Base-by-base conservation (phyloP, 2,113 vertebrate genomes). In the Anolis carolinensis region DNA sequence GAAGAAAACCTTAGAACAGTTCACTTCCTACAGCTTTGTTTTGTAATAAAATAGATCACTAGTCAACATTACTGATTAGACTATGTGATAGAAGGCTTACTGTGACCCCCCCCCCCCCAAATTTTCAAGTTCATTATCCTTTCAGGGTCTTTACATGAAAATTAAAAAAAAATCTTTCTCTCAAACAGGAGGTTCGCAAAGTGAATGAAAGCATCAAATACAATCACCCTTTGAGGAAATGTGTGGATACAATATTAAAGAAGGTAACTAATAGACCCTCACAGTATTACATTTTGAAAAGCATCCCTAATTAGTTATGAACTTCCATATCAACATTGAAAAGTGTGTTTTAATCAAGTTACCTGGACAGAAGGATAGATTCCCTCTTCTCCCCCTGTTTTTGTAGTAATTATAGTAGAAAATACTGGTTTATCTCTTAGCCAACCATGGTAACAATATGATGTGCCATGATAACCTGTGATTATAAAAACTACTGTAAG, bases 211-310 rank as follows among this genome's bases (percentile, higher is more conserved):
- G 96, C 72, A 97, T 99, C 88, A 97, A 97, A 86, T 97, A 97
- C 93, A 98, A 97, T 88, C 96, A 98, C 76, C 96, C 95, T 32
- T 89, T 98, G 85, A 97, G 98, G 92, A 98, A 97, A 92, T 98
- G 96, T 92, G 96, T 99, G 83, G 98, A 99, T 89, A 99, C 97
- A 30, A 97, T 99, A 95, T 95, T 99, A 90, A 98, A 96, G 93
- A 99, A 99, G 98, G 98, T 98, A 95, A 96, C 86, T 34, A 82
- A 78, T 48, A 5, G 25, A 79, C 16, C 39, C 65, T 67, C 11
- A 2, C n/a, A 34, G 13, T 86, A 30, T 30, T 63, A 14, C 10
- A 71, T 65, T 48, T 25, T 65, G 14, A 21, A 48, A 27, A 23
- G 30, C 25, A 75, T 20, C 16, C 16, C 16, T 23, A 16, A 5